phyloP scores from a whole-genome alignment of 2,888 invertebrate species.

The Incurvaria masculella region DNA sequence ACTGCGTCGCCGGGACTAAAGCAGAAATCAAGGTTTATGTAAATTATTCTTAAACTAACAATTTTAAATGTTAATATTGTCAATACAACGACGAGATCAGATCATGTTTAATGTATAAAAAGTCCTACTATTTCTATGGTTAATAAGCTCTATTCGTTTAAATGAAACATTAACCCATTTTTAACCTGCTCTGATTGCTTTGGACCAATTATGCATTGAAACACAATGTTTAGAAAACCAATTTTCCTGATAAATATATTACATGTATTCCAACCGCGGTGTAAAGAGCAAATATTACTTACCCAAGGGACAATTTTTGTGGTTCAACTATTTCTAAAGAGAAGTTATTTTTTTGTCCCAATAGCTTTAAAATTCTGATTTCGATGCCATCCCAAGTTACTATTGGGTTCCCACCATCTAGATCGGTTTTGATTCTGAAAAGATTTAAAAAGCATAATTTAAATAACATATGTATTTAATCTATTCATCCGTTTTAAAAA shows the following conservation, averaged over 20 bases:
- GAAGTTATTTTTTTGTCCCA: conserved; percentile 67
- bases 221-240: too few species aligned
- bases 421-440: conserved; percentile 37
- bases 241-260: too few species aligned
- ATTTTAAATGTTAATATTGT: too few species aligned
- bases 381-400: conserved; percentile 73
- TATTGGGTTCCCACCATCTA: conserved; percentile 42
- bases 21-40: not conserved
- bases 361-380: conserved; percentile 59
- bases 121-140: not conserved
- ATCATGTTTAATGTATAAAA: too few species aligned
- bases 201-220: too few species aligned
- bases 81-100: too few species aligned
- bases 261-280: too few species aligned
- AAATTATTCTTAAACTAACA: too few species aligned
- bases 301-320: conserved; percentile 45
- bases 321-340: conserved; percentile 67
- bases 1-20: conserved; percentile 62
- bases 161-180: not conserved
- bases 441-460: too few species aligned
- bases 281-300: conserved; percentile 20
- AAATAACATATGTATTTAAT: too few species aligned
- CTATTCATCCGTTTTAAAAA: too few species aligned
- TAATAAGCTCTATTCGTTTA: not conserved
- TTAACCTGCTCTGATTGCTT: too few species aligned